Conservation (phyloP, 64 coral and sea anemone genomes). For the Porites australiensis region DNA sequence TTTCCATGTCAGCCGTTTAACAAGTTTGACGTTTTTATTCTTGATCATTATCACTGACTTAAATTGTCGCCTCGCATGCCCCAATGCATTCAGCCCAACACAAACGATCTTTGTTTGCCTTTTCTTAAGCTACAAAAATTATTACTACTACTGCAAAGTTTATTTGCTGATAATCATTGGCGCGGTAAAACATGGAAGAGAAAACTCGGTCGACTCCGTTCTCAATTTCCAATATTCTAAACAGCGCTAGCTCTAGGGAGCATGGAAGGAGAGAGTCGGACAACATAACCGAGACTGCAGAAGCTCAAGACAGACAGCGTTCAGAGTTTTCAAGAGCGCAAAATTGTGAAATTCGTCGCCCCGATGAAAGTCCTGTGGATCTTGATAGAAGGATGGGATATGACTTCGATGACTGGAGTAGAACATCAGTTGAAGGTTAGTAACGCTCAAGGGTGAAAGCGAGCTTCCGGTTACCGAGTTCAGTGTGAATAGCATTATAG, state of each 20-base stretch:
- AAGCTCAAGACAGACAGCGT: constrained; percentile 30
- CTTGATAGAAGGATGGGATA: constrained; percentile 15
- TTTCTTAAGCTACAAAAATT: constrained; percentile 92
- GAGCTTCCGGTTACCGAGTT: constrained; percentile 15
- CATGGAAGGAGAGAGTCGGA: constrained; percentile 61
- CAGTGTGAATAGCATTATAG: neutral
- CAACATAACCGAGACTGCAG: constrained; percentile 64
- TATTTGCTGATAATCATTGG: constrained; percentile 53
- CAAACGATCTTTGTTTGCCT: constrained; percentile 98
- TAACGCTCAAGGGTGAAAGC: neutral
- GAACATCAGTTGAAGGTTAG: constrained; percentile 45
- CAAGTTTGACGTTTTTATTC: constrained; percentile 99
- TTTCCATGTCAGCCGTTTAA: constrained; percentile 97
- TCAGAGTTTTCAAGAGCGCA: constrained; percentile 1
- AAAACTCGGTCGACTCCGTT: constrained; percentile 89
- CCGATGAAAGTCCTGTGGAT: neutral
- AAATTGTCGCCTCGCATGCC: constrained; percentile 98
- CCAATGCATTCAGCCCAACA: constrained; percentile 81
- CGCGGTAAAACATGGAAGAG: constrained; percentile 75
- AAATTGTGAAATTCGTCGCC: constrained; percentile 10
- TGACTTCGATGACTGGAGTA: constrained; percentile 46
- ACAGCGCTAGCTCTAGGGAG: constrained; percentile 73
- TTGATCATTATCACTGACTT: constrained; percentile 98
- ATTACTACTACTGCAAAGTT: constrained; percentile 68
- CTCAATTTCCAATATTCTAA: constrained; percentile 94